A percentile compares a stretch with the other conserved stretches of the same genome.
phyloP scores from a whole-genome alignment of 2,888 invertebrate genomes.

The Hirudinaria manillensis region DNA sequence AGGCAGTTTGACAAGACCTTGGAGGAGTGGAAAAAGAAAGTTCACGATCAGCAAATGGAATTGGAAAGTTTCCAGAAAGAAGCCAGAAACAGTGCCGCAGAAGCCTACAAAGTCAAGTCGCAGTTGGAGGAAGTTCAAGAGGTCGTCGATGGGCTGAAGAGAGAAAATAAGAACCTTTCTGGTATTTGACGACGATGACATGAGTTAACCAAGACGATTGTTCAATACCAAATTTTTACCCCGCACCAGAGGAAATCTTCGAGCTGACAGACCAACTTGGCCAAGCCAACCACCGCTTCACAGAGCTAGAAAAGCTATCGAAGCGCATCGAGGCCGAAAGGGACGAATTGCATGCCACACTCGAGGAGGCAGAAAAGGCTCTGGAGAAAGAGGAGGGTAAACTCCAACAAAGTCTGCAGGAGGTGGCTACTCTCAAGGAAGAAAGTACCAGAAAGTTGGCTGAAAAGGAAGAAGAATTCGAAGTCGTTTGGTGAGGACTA shows the following conservation, averaged over 20 bases:
- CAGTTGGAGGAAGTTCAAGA: conserved; percentile 95
- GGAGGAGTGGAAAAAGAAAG: conserved; percentile 98
- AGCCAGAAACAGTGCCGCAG: conserved; percentile 98
- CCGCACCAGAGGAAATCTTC: conserved; percentile 81
- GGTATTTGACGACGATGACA: conserved; percentile 43
- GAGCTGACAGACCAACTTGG: conserved; percentile 98
- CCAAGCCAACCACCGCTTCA: conserved; percentile 98
- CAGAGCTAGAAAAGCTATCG: conserved; percentile 97
- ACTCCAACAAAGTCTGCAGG: conserved; percentile 79
- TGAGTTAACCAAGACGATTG: not conserved
- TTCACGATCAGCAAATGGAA: conserved; percentile 81
- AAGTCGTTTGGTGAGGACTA: conserved; percentile 70
- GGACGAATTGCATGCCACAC: conserved; percentile 96
- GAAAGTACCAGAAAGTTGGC: conserved; percentile 99
- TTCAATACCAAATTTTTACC: not conserved
- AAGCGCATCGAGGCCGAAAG: conserved; percentile 98
- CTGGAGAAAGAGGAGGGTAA: conserved; percentile 85
- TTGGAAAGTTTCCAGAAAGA: conserved; percentile 98
- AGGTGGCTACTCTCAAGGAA: conserved; percentile 94
- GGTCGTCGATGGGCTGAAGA: conserved; percentile 91
- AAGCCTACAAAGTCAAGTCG: conserved; percentile 93
- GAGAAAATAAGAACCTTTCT: conserved; percentile 98
- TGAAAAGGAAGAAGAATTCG: conserved; percentile 99
- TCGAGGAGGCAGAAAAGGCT: conserved; percentile 67
- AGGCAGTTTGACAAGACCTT: conserved; percentile 99